Evolutionary conservation across 2,113 vertebrate genomes (phyloP).

Genomic region (Leptosomus discolor): DNA sequence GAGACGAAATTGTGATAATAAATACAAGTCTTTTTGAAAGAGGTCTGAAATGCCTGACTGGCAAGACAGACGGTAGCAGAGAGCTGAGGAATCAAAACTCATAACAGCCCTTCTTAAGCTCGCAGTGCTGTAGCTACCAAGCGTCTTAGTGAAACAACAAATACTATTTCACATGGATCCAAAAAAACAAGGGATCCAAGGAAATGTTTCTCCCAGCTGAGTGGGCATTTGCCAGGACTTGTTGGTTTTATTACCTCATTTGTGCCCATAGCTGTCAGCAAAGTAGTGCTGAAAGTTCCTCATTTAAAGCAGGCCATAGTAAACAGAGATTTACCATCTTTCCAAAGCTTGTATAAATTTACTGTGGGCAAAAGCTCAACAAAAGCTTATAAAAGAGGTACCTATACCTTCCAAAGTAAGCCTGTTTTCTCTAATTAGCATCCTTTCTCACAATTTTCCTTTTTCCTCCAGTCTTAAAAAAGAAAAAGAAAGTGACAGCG

Average conservation of each 20-base stretch:
- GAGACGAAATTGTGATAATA: not conserved
- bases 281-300: constrained; percentile 38
- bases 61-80: constrained; percentile 29
- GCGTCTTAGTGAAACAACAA: not conserved
- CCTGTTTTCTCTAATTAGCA: constrained; percentile 69
- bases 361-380: constrained; percentile 58
- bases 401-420: constrained; percentile 70
- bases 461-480: not conserved
- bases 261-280: constrained; percentile 10
- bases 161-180: not conserved
- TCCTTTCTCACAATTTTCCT: constrained; percentile 53
- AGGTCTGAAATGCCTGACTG: not conserved
- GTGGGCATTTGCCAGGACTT: constrained; percentile 32
- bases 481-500: not conserved
- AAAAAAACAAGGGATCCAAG: not conserved
- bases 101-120: not conserved
- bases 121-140: not conserved
- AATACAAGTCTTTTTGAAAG: not conserved
- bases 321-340: constrained; percentile 22
- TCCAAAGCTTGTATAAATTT: constrained; percentile 57
- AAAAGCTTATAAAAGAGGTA: constrained; percentile 69
- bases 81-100: not conserved
- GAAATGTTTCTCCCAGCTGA: constrained; percentile 17
- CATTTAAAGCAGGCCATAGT: constrained; percentile 43
- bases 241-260: constrained; percentile 64